These are phyloP conservation scores for Bradynema listronoti DNA, from an alignment of 1,140 invertebrate genomes.

Conservation along the genomic window DNA sequence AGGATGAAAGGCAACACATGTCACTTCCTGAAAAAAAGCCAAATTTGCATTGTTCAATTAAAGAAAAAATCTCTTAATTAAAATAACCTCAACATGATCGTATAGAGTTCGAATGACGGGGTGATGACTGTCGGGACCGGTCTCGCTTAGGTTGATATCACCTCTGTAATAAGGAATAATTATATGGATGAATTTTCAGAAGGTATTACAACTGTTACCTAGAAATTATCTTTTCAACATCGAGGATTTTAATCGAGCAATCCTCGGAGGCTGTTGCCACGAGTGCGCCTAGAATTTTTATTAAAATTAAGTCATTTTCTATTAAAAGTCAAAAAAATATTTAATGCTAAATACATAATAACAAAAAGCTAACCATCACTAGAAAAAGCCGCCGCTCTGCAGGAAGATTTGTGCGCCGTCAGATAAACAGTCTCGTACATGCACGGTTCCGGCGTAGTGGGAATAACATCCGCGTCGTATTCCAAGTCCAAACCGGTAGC, in stretches of 20 bases:
- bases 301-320: slow-evolving; percentile 14
- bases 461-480: slow-evolving; percentile 78
- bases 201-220: slow-evolving; percentile 56
- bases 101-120: slow-evolving; percentile 97
- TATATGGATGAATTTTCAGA: neutral
- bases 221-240: slow-evolving; percentile 93
- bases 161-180: slow-evolving; percentile 66
- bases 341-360: neutral
- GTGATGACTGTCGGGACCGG: slow-evolving; percentile 69
- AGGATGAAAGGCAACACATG: slow-evolving; percentile 91
- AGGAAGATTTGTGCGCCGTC: slow-evolving; percentile 93
- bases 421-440: slow-evolving; percentile 96
- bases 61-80: slow-evolving; percentile 37
- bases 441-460: slow-evolving; percentile 72
- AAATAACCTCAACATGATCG: slow-evolving; percentile 85
- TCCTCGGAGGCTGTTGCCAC: slow-evolving; percentile 97
- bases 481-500: slow-evolving; percentile 74
- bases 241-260: slow-evolving; percentile 93
- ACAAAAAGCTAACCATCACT: slow-evolving; percentile 67
- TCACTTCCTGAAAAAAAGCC: slow-evolving; percentile 70
- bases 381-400: slow-evolving; percentile 86
- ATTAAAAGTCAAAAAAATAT: slow-evolving; percentile 9
- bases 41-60: slow-evolving; percentile 17
- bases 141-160: slow-evolving; percentile 54
- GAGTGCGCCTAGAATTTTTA: slow-evolving; percentile 66